A percentile compares a stretch with the other conserved stretches of the same genome.
Evolutionary conservation across 2,797 vertebrate species (phyloP).

Genomic region (Stomatorhinus walkeri): DNA sequence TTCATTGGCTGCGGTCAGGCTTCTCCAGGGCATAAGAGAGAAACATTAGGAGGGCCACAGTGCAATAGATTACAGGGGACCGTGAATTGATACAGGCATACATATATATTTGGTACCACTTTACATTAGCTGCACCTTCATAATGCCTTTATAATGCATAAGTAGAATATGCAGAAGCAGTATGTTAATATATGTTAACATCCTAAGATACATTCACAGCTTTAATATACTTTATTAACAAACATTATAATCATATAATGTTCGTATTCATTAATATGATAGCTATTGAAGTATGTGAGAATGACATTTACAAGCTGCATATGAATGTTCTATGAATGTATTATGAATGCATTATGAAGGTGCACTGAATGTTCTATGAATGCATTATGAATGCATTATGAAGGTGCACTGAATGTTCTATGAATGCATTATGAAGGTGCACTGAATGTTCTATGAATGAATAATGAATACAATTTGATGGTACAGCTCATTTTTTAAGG

Average conservation of each 20-base stretch:
- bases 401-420: neutral
- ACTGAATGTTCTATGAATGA: neutral
- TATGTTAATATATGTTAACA: neutral
- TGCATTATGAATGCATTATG: neutral
- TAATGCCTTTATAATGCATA: neutral
- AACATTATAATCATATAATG: neutral
- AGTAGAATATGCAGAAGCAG: neutral
- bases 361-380: neutral
- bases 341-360: neutral
- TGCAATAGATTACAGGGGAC: neutral
- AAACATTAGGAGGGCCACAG: conserved; percentile 20
- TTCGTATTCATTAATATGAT: neutral
- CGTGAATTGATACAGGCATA: neutral
- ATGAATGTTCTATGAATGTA: neutral
- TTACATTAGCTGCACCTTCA: neutral
- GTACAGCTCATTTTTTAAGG: neutral
- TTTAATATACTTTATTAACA: neutral
- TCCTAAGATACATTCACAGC: neutral
- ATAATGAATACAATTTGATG: neutral
- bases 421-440: neutral
- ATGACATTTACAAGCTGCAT: neutral
- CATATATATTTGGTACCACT: neutral
- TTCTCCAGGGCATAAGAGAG: conserved; percentile 26
- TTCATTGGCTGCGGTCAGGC: conserved; percentile 22
- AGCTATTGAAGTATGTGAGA: neutral